phyloP scores from a whole-genome alignment of 2,888 invertebrate species.

The Drosophila eohydei region DNA sequence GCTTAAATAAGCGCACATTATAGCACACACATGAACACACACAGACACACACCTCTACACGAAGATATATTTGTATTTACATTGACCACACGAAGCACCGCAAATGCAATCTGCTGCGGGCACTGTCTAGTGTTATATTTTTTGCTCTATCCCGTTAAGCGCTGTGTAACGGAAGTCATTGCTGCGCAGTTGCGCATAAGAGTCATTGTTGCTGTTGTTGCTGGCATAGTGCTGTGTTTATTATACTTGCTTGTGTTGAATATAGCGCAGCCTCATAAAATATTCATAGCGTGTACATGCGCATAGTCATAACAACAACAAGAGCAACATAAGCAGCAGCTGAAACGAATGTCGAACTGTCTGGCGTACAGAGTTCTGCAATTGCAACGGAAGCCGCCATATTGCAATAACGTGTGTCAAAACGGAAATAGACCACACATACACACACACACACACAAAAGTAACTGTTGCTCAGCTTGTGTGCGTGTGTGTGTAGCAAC shows the following conservation, averaged over 20 bases:
- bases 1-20: constrained; percentile 51
- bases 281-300: constrained; percentile 74
- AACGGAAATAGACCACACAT: constrained; percentile 65
- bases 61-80: constrained; percentile 49
- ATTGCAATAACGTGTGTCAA: constrained; percentile 75
- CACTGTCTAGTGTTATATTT: constrained; percentile 45
- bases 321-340: constrained; percentile 12
- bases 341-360: constrained; percentile 53
- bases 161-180: constrained; percentile 69
- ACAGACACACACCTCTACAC: constrained; percentile 1
- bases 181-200: constrained; percentile 67
- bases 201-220: constrained; percentile 46
- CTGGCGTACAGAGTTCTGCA: constrained; percentile 49
- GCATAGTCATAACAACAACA: constrained; percentile 44
- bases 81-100: constrained; percentile 57
- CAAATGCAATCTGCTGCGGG: constrained; percentile 70
- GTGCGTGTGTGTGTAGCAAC: constrained; percentile 38
- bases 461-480: constrained; percentile 63
- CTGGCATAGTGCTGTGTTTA: constrained; percentile 48
- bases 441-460: constrained; percentile 2
- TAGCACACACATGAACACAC: constrained; percentile 31
- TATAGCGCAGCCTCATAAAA: constrained; percentile 65
- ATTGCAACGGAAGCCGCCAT: constrained; percentile 75
- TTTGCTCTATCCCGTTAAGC: not conserved
- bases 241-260: constrained; percentile 47